phyloP scores from a whole-genome alignment of 2,797 vertebrate species.

The Notolabrus celidotus region DNA sequence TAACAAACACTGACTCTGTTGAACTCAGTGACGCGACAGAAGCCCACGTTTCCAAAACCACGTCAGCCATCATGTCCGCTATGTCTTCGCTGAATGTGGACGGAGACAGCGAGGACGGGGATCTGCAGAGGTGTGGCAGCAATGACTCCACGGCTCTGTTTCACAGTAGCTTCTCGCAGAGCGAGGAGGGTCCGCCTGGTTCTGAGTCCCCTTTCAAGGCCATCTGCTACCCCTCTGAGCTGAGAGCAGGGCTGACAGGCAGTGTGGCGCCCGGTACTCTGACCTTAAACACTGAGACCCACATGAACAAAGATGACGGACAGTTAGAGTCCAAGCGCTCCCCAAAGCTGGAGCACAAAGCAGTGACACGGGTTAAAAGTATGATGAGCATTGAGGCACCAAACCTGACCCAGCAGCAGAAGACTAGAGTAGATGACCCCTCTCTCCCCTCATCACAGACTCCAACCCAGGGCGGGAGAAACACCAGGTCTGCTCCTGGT shows the following conservation, averaged over 20 bases:
- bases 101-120: slow-evolving; percentile 74
- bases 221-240: slow-evolving; percentile 72
- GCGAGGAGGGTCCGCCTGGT: slow-evolving; percentile 64
- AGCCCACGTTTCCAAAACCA: slow-evolving; percentile 65
- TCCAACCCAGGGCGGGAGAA: slow-evolving; percentile 56
- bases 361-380: slow-evolving; percentile 86
- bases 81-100: slow-evolving; percentile 75
- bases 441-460: slow-evolving; percentile 47
- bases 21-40: background rate
- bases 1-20: slow-evolving; percentile 18
- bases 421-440: slow-evolving; percentile 78
- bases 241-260: slow-evolving; percentile 21
- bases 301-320: slow-evolving; percentile 73
- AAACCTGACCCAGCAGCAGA: slow-evolving; percentile 65
- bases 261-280: slow-evolving; percentile 52
- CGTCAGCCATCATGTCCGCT: slow-evolving; percentile 61
- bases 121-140: slow-evolving; percentile 63
- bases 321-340: slow-evolving; percentile 86
- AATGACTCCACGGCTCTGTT: slow-evolving; percentile 68
- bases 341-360: slow-evolving; percentile 91
- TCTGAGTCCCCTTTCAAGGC: slow-evolving; percentile 80
- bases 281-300: slow-evolving; percentile 74
- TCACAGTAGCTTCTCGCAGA: slow-evolving; percentile 72
- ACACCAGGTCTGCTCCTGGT: slow-evolving; percentile 36
- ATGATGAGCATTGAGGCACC: slow-evolving; percentile 85